Evolutionary conservation across 2,888 invertebrate genomes (phyloP), one percentile per base, ranked within the genome.

Genomic region (Acleris literana): DNA sequence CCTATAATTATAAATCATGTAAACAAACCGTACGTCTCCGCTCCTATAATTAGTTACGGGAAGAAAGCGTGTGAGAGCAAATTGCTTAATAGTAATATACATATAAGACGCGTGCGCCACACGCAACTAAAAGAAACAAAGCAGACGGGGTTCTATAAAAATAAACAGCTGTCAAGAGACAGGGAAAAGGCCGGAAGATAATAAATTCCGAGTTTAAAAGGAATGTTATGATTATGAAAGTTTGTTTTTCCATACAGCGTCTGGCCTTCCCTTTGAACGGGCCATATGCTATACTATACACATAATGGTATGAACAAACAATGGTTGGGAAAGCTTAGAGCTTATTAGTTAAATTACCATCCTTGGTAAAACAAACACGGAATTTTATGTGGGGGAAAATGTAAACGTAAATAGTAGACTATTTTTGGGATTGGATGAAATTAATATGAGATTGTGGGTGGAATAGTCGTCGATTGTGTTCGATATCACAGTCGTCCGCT

Each of bases 31-130:
- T 73, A 68, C 76, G 74, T 80, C 78, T 75, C 69, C 67, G 69
- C 69, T 74, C 71, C 82, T 82, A 83, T 83, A 86, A 87, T 86
- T 88, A 85, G 78, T 69, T 69, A 74, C 76, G 73, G 75, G 76
- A 84, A 81, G 85, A 87, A 86, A 88, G 84, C 84, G 84, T 82
- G 87, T 85, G 86, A 86, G 86, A 88, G 86, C 84, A 85, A 88
- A 87, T 87, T 84, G 82, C 85, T 83, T 86, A 85, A 86, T 85
- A 86, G 82, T 86, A 79, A 84, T 83, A 85, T 81, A 80, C 78
- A 81, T 79, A 77, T 76, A 79, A 67, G 73, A 73, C 74, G 71
- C 72, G 60, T 49, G 69, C 69, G 73, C 73, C 72, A 71, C 78
- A 77, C 77, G 77, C 77, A 75, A 84, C 75, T 67, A 59, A 71